Evolutionary conservation across 2,113 vertebrate species (phyloP), one percentile per base, ranked within the genome.

Genomic region (Nesoenas mayeri): DNA sequence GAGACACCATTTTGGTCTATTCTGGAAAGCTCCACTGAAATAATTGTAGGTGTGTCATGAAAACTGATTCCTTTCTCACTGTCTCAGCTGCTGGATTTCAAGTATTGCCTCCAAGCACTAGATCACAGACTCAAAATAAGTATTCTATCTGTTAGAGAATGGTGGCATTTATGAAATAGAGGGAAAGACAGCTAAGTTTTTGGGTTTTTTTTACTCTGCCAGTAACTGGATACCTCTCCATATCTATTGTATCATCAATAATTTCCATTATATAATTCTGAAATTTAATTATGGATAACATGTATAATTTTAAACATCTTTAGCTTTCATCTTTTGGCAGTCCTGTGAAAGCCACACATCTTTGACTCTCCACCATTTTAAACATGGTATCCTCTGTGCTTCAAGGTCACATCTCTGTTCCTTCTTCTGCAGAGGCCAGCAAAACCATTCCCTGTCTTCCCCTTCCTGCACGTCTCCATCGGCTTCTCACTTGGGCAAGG

Each of bases 281-380:
- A 94, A 95, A 96, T 28, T 95, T 88, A 69, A 61, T 88, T 74
- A 90, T 1, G 5, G 87, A 79, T 81, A 95, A 89, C 56, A 89
- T 61, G 70, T 15, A 50, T 72, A 12, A 95, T 95, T 79, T 95
- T 91, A 85, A 57, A 92, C 73, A 93, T 67, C 85, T 95, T 95
- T 73, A 94, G 54, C 66, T 95, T 79, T 15, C 34, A 91, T 64
- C 65, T 97, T 79, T 90, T 53, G 29, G 22, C 78, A 89, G 67
- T 50, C 51, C 85, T 85, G 58, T 57, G 56, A 95, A 97, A 97
- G 96, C 40, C 81, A 48, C 38, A 21, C 38, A 32, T 44, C 54
- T 89, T 85, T 51, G 22, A 62, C 20, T 34, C 17, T 44, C 15
- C 32, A 74, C 14, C 12, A 36, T 80, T 62, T 74, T 20, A 74